These are phyloP conservation scores for Vulpes vulpes DNA, from an alignment of 2,113 vertebrate species.

Conservation along the genomic window DNA sequence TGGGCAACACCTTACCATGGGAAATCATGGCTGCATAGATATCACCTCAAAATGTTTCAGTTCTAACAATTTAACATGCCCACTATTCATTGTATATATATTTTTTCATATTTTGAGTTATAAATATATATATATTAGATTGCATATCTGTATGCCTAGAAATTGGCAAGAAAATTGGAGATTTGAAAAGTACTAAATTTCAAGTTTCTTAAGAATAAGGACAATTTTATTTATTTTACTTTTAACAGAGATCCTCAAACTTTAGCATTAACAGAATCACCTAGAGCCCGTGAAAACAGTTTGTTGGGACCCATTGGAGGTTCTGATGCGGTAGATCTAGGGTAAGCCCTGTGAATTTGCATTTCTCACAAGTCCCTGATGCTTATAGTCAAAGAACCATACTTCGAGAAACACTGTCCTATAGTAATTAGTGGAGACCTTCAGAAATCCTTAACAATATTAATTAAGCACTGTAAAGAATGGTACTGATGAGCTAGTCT, in stretches of 20 bases:
- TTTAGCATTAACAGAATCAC: not conserved
- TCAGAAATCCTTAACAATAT: not conserved
- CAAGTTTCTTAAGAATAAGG: not conserved
- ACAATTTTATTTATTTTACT: not conserved
- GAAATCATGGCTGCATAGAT: constrained; percentile 7
- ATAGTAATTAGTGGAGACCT: not conserved
- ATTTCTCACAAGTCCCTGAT: not conserved
- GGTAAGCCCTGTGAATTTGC: no score
- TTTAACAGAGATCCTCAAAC: not conserved
- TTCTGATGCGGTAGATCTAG: not conserved
- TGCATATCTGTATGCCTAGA: not conserved
- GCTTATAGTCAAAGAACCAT: not conserved
- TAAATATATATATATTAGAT: not conserved
- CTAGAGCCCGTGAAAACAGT: not conserved
- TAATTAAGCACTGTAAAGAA: not conserved
- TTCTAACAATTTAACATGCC: constrained; percentile 2
- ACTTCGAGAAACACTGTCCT: not conserved
- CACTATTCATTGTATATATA: not conserved
- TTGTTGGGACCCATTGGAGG: not conserved
- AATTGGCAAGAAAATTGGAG: not conserved
- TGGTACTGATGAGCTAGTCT: not conserved
- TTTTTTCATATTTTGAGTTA: not conserved
- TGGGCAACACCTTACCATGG: not conserved
- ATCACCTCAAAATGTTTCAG: not conserved
- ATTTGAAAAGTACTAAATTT: constrained; percentile 9